A percentile compares a stretch with the other conserved stretches of the same genome.
phyloP scores from a whole-genome alignment of 1,140 invertebrate species.

The Bombus sylvicola region DNA sequence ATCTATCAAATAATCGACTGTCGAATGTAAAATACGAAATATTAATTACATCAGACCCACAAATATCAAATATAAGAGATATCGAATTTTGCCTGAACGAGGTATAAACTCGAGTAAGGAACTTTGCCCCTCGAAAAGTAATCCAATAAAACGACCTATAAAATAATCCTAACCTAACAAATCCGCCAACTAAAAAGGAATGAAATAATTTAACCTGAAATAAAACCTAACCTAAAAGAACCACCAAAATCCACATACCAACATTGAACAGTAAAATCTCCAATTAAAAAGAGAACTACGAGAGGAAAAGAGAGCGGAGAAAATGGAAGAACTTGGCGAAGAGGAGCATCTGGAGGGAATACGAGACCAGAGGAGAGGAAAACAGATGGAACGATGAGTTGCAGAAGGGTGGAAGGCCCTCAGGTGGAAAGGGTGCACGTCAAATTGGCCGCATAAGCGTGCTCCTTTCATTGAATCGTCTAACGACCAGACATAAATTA shows the following conservation, averaged over 20 bases:
- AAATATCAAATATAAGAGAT: too few relatives aligned
- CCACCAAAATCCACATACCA: neutral
- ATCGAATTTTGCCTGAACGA: too few relatives aligned
- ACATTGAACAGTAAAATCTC: neutral
- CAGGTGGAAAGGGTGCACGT: constrained; percentile 33
- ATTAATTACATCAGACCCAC: too few relatives aligned
- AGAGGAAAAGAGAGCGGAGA: too few relatives aligned
- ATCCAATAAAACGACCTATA: too few relatives aligned
- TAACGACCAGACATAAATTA: constrained; percentile 71
- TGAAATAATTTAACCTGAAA: neutral
- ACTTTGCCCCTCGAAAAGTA: too few relatives aligned
- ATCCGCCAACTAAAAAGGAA: too few relatives aligned
- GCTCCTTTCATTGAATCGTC: constrained; percentile 41
- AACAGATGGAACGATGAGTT: neutral
- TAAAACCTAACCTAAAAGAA: neutral
- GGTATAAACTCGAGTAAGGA: too few relatives aligned
- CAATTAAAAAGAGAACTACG: too few relatives aligned
- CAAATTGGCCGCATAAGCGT: constrained; percentile 64
- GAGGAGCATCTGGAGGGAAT: constrained; percentile 17
- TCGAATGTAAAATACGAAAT: too few relatives aligned
- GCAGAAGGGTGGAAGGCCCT: neutral
- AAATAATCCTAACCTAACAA: too few relatives aligned
- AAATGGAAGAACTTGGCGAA: neutral
- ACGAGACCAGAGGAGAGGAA: neutral
- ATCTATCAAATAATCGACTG: too few relatives aligned